Base-by-base conservation (phyloP, 2,888 invertebrate genomes). In the Cheilosia grossa region DNA sequence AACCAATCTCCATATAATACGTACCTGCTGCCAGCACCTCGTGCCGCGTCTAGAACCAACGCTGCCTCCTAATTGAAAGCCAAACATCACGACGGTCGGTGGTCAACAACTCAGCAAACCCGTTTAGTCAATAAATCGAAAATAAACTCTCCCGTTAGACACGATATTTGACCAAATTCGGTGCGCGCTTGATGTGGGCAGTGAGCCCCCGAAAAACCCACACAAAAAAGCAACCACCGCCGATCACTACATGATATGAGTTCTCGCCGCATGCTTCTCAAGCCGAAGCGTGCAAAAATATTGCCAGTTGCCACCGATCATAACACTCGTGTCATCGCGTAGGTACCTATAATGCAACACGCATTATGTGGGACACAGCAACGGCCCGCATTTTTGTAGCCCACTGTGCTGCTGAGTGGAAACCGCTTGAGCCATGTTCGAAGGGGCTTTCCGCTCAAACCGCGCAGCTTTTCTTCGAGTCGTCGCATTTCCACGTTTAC, bases 131-230 rank as follows among this genome's bases (percentile, higher is more conserved):
- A 78, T 63, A 67, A 73, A 51, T 73, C 56, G 49, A 66, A 70
- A 66, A 49, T 63, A 6, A 19, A 74, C 17, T 79, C 47, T 79
- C 58, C 82, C 82, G 82, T 83, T 79, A 79, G 61, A 42, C 7
- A 24, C 37, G 44, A 47, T 47, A 37, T 54, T 53, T 53, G 53
- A 82, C 72, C 66, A 49, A 72, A 75, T 58, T 51, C 40, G 66
- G 33, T 49, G 40, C 51, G 44, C 59, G 37, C 54, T 21, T 44
- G 13, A 17, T 59, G 59, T 66, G 54, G 47, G 66, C 21, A 21
- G 1, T 21, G 2, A 24, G 24, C 30, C 54, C 61, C 58, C 13
- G 4, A 13, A 66, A 53, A 63, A 73, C 82, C 78, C 30, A 82
- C 67, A 73, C 59, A 17, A 67, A 58, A 44, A 27, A 44, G 58